Conservation (phyloP, 2,797 vertebrate genomes). For the Catamblyrhynchus diadema region DNA sequence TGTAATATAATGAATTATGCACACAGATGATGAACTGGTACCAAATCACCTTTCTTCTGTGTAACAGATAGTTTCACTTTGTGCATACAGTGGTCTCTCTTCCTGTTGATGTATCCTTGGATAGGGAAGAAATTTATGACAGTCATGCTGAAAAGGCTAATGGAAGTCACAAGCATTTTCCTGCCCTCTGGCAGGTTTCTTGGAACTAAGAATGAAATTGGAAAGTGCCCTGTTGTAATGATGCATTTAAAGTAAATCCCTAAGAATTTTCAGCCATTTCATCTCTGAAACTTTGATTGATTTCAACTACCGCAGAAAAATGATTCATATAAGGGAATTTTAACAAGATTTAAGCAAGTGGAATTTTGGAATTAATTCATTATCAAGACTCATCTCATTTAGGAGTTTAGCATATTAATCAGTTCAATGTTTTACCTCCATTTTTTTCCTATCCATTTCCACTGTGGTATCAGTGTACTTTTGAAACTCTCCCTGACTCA, state of each 20-base stretch:
- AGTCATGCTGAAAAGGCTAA: slow-evolving; percentile 45
- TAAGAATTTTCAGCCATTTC: slow-evolving; percentile 18
- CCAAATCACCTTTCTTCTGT: slow-evolving; percentile 4
- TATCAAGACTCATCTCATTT: background rate
- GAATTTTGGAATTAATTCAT: slow-evolving; percentile 8
- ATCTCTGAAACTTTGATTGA: background rate
- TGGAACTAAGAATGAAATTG: slow-evolving; percentile 16
- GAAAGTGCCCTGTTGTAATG: background rate
- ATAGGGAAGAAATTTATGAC: slow-evolving; percentile 50
- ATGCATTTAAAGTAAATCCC: slow-evolving; percentile 19
- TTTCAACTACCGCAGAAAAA: background rate
- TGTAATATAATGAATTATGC: slow-evolving; percentile 24
- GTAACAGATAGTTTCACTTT: slow-evolving; percentile 36
- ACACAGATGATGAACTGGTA: slow-evolving; percentile 19
- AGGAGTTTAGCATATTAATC: background rate
- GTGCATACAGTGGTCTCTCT: background rate
- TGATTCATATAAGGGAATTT: background rate
- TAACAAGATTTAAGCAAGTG: background rate
- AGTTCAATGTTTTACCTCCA: background rate
- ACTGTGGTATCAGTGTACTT: background rate
- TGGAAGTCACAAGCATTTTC: slow-evolving; percentile 39
- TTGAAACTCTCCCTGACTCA: background rate
- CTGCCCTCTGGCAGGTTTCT: slow-evolving; percentile 29
- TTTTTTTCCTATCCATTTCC: background rate
- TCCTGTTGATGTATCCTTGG: slow-evolving; percentile 4